Conservation (phyloP, 2,797 vertebrate species). For the Emys orbicularis region DNA sequence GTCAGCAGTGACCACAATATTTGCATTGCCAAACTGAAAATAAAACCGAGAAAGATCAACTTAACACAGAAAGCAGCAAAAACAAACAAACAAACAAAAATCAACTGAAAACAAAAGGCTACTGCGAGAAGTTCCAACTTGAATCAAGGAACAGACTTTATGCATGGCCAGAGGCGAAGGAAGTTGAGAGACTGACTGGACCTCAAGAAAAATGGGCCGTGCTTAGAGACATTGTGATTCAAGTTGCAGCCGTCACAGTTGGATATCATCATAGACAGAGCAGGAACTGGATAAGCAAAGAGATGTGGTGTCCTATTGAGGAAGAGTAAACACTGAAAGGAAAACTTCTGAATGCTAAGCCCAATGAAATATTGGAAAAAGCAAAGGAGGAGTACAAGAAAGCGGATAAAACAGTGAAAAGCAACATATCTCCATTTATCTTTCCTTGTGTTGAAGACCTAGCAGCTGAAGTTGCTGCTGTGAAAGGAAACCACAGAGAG, state of each 20-base stretch:
- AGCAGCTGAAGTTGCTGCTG: neutral
- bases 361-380: neutral
- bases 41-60: neutral
- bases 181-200: neutral
- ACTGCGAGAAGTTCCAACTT: neutral
- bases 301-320: neutral
- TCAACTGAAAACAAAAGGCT: neutral
- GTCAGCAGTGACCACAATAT: neutral
- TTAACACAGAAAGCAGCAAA: neutral
- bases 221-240: neutral
- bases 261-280: neutral
- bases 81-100: neutral
- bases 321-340: neutral
- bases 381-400: neutral
- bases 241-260: neutral
- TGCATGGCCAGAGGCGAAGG: neutral
- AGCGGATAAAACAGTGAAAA: neutral
- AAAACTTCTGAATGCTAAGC: neutral
- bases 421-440: neutral
- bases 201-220: neutral
- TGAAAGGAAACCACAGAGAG: neutral
- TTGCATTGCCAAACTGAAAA: neutral
- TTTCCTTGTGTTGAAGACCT: neutral
- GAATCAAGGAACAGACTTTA: neutral
- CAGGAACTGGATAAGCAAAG: neutral